These are phyloP conservation scores for Eudasyphora cyanicolor DNA, from an alignment of 2,888 invertebrate species.

Conservation along the genomic window DNA sequence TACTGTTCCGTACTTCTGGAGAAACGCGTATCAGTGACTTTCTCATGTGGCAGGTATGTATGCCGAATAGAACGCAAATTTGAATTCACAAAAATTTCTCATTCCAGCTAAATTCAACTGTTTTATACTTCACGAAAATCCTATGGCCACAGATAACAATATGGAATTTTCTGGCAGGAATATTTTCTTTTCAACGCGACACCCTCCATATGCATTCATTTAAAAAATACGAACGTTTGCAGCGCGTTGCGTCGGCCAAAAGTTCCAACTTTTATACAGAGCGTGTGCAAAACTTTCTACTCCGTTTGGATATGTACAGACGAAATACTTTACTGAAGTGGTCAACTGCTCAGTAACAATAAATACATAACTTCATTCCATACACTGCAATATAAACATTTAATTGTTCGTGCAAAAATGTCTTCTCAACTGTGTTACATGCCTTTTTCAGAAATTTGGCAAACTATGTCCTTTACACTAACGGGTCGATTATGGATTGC, in stretches of 20 bases:
- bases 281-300: constrained; percentile 73
- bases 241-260: constrained; percentile 68
- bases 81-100: not conserved
- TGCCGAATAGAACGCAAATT: not conserved
- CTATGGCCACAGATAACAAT: constrained; percentile 98
- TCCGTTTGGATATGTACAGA: constrained; percentile 71
- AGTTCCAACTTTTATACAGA: constrained; percentile 69
- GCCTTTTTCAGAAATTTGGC: no score
- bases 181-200: constrained; percentile 90
- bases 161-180: constrained; percentile 93
- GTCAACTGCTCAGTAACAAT: constrained; percentile 49
- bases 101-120: constrained; percentile 87
- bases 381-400: no score
- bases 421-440: no score
- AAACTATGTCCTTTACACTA: no score
- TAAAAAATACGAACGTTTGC: constrained; percentile 64
- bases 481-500: no score
- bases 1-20: constrained; percentile 97
- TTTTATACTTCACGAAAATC: constrained; percentile 92
- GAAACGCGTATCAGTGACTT: constrained; percentile 97
- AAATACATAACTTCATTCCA: not conserved
- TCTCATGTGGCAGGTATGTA: constrained; percentile 94
- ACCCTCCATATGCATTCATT: constrained; percentile 67
- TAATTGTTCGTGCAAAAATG: no score
- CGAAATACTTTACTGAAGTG: constrained; percentile 70